A percentile compares a stretch with the other conserved stretches of the same genome.
These are phyloP conservation scores for Pheosia tremula DNA, from an alignment of 2,888 invertebrate genomes.

Conservation along the genomic window DNA sequence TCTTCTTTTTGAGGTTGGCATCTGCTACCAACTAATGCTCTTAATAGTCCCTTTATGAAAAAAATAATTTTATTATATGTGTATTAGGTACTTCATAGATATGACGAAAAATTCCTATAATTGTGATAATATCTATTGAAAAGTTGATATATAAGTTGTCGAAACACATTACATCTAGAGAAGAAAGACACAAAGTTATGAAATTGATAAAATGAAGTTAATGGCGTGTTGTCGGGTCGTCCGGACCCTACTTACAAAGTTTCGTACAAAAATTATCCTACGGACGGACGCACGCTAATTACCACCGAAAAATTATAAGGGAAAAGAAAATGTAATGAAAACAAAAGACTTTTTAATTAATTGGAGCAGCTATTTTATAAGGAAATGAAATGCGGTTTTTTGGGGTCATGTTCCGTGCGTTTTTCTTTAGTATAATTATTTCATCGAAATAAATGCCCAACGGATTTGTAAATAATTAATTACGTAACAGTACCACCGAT, in stretches of 20 bases:
- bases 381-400: background rate
- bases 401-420: background rate
- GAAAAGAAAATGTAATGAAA: slow-evolving; percentile 1
- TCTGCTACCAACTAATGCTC: no score
- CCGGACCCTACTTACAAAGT: background rate
- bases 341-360: slow-evolving; percentile 5
- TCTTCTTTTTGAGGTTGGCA: no score
- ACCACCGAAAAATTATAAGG: background rate
- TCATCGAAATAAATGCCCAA: no score
- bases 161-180: no score
- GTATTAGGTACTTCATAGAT: no score
- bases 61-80: no score
- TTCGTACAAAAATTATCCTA: background rate
- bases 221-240: background rate
- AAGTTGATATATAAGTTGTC: no score
- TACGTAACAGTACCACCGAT: no score
- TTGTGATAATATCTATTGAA: no score
- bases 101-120: no score
- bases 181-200: background rate
- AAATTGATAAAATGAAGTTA: background rate
- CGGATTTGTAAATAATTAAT: no score
- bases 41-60: no score
- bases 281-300: background rate
- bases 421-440: background rate
- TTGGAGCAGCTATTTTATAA: background rate